These are phyloP conservation scores for Sericinus montela DNA, from an alignment of 2,888 invertebrate genomes.

Conservation along the genomic window DNA sequence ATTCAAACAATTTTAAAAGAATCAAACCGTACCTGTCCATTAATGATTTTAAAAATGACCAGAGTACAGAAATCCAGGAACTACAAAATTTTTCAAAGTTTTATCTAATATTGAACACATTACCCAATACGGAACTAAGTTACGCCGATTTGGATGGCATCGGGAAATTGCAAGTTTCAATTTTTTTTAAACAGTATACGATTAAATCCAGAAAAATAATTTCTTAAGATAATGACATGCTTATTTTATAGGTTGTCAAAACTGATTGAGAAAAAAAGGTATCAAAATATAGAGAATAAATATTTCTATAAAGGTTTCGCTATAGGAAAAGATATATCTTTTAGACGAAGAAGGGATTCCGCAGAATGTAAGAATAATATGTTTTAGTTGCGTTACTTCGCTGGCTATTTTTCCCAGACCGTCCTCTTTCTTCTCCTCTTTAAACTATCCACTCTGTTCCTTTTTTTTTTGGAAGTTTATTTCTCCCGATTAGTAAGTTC, in stretches of 20 bases:
- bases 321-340: not conserved
- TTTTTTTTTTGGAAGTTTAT: too few species aligned
- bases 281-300: not conserved
- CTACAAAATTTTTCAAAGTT: constrained; percentile 13
- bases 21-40: too few species aligned
- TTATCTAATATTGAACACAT: constrained; percentile 10
- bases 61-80: not conserved
- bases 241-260: not conserved
- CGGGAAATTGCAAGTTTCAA: not conserved
- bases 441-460: too few species aligned
- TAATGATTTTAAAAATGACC: too few species aligned
- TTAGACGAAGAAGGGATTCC: constrained; percentile 2
- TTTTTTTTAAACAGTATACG: not conserved
- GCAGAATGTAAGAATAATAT: constrained; percentile 5
- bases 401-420: too few species aligned
- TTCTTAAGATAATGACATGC: too few species aligned
- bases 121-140: not conserved
- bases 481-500: too few species aligned
- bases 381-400: not conserved
- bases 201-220: not conserved
- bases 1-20: too few species aligned
- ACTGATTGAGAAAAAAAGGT: not conserved
- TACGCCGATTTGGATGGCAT: not conserved
- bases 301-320: constrained; percentile 4
- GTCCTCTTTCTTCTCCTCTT: too few species aligned